Conservation (phyloP, 2,888 invertebrate species). For the Oxycera nigricornis region DNA sequence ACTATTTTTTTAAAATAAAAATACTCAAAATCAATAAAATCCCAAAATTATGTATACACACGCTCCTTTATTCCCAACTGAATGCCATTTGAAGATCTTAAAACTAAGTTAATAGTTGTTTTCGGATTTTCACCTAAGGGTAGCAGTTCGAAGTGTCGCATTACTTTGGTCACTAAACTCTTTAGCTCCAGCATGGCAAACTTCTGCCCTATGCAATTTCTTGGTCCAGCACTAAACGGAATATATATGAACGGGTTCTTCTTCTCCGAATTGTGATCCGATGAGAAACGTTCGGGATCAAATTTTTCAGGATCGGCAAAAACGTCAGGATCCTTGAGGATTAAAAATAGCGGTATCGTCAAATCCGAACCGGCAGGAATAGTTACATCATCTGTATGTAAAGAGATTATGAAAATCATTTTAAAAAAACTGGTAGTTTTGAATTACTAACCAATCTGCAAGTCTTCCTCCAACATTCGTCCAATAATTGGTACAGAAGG, state of each 20-base stretch:
- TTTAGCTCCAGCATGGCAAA: slow-evolving; percentile 60
- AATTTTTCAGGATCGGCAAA: slow-evolving; percentile 48
- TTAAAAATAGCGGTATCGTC: slow-evolving; percentile 21
- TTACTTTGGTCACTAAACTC: slow-evolving; percentile 54
- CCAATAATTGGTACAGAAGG: slow-evolving; percentile 46
- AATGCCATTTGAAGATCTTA: slow-evolving; percentile 48
- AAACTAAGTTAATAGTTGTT: slow-evolving; percentile 43
- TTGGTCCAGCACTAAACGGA: slow-evolving; percentile 62
- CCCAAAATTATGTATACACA: neutral
- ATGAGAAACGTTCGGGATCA: slow-evolving; percentile 48
- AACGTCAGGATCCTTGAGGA: slow-evolving; percentile 43
- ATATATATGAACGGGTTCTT: slow-evolving; percentile 51
- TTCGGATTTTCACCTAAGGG: slow-evolving; percentile 44
- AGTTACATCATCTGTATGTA: slow-evolving; percentile 22
- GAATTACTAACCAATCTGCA: slow-evolving; percentile 62
- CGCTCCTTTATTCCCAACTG: slow-evolving; percentile 39
- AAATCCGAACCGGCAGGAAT: slow-evolving; percentile 36
- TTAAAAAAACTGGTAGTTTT: neutral
- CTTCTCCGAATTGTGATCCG: slow-evolving; percentile 31
- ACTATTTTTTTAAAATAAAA: no score
- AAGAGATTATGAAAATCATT: neutral
- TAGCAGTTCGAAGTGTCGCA: slow-evolving; percentile 54
- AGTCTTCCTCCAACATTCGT: slow-evolving; percentile 40
- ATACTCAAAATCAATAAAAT: no score
- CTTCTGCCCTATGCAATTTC: slow-evolving; percentile 62